Evolutionary conservation across 2,888 invertebrate genomes (phyloP).

Genomic region (Ypsolopha sequella): DNA sequence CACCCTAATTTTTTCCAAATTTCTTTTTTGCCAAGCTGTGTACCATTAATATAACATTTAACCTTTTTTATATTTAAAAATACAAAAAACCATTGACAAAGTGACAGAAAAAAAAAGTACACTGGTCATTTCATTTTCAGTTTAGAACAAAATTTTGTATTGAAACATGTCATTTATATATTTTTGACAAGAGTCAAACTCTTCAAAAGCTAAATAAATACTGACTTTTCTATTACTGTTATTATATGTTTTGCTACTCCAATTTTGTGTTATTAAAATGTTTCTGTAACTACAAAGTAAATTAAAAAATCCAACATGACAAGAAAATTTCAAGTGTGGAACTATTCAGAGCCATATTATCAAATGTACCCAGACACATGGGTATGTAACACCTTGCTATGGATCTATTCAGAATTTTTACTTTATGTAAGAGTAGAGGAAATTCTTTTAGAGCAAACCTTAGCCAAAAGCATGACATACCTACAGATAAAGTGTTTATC

Average conservation of each 20-base stretch:
- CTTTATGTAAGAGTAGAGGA: too few species aligned
- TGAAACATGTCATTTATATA: slow-evolving; percentile 43
- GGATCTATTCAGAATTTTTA: neutral
- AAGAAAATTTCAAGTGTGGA: slow-evolving; percentile 69
- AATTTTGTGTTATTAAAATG: slow-evolving; percentile 40
- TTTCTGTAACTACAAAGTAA: slow-evolving; percentile 30
- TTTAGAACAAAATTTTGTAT: slow-evolving; percentile 41
- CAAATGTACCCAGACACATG: slow-evolving; percentile 65
- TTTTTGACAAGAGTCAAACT: slow-evolving; percentile 53
- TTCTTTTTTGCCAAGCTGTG: too few species aligned
- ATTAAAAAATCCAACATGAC: slow-evolving; percentile 47
- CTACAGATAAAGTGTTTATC: too few species aligned
- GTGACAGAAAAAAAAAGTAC: slow-evolving; percentile 24
- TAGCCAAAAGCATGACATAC: too few species aligned
- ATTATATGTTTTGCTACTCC: slow-evolving; percentile 36
- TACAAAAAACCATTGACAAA: slow-evolving; percentile 1
- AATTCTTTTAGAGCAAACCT: too few species aligned
- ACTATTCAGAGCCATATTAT: slow-evolving; percentile 63
- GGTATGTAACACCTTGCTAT: slow-evolving; percentile 21
- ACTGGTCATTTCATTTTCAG: slow-evolving; percentile 23
- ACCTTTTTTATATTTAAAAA: too few species aligned
- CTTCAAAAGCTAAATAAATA: slow-evolving; percentile 41
- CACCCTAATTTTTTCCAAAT: too few species aligned
- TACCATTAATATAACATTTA: too few species aligned
- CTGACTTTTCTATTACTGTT: slow-evolving; percentile 29